Percentiles rank a stretch among this genome's conserved stretches.
Evolutionary conservation across 2,888 invertebrate species (phyloP).

Genomic region (Monoplex corrugatus): DNA sequence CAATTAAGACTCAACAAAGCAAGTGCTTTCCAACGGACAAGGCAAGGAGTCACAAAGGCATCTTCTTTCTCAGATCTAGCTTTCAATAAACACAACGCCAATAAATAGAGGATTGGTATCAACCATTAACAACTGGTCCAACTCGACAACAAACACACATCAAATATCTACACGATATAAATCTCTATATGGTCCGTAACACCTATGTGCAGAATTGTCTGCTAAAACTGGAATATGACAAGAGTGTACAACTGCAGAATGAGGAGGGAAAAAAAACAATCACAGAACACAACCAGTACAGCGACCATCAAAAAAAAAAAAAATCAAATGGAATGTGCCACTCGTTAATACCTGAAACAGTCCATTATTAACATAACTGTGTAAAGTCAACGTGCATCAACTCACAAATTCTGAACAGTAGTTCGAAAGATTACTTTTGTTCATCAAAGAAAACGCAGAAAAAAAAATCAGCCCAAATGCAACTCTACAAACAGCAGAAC

Average conservation of each 20-base stretch:
- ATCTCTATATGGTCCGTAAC: constrained; percentile 35
- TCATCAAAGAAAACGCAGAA: no score
- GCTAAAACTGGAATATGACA: constrained; percentile 11
- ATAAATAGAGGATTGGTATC: constrained; percentile 2
- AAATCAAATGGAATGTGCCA: constrained; percentile 7
- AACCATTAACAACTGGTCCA: constrained; percentile 30
- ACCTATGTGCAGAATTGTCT: neutral
- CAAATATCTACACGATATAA: neutral
- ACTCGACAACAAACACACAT: neutral
- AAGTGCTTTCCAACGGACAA: constrained; percentile 28
- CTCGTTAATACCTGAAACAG: constrained; percentile 11
- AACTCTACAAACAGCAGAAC: neutral
- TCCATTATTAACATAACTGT: neutral
- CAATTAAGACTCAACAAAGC: constrained; percentile 24
- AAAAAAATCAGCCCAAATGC: no score
- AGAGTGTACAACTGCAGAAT: neutral
- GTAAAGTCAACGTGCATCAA: neutral
- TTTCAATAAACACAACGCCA: neutral
- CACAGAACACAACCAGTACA: neutral
- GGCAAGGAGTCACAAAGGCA: constrained; percentile 44
- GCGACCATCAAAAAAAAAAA: neutral
- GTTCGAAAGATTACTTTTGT: no score
- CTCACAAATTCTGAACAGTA: neutral
- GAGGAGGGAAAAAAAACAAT: neutral
- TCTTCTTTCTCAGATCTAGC: constrained; percentile 41